Evolutionary conservation across 1,140 invertebrate species (phyloP).

Genomic region (Heliconius hewitsoni): DNA sequence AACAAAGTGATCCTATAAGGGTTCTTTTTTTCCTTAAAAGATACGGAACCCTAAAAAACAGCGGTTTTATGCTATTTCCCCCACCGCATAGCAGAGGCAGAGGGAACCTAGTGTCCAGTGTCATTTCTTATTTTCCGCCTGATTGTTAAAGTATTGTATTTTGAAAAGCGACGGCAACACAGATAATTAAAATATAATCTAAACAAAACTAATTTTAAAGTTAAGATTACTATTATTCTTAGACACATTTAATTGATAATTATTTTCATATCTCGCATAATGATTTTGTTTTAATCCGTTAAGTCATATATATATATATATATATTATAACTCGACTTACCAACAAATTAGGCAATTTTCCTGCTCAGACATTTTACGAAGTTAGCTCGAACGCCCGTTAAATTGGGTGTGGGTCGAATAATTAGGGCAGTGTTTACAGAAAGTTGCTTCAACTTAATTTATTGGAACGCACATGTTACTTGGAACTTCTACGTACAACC

Average conservation of each 20-base stretch:
- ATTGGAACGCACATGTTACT: conserved; percentile 15
- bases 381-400: conserved; percentile 11
- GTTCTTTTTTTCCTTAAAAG: no score
- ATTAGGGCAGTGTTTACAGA: conserved; percentile 5
- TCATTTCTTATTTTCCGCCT: no score
- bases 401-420: conserved; percentile 12
- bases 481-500: neutral
- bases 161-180: no score
- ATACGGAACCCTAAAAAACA: no score
- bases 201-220: no score
- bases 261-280: neutral
- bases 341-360: conserved; percentile 7
- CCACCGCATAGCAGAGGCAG: no score
- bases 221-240: neutral
- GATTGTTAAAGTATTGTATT: no score
- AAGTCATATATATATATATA: neutral
- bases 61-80: no score
- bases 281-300: neutral
- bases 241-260: neutral
- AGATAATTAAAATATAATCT: no score
- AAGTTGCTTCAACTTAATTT: conserved; percentile 13
- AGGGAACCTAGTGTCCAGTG: no score
- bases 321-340: neutral
- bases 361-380: neutral
- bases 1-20: no score